Conservation (phyloP, 2,888 invertebrate genomes). For the Microctonus aethiopoides region DNA sequence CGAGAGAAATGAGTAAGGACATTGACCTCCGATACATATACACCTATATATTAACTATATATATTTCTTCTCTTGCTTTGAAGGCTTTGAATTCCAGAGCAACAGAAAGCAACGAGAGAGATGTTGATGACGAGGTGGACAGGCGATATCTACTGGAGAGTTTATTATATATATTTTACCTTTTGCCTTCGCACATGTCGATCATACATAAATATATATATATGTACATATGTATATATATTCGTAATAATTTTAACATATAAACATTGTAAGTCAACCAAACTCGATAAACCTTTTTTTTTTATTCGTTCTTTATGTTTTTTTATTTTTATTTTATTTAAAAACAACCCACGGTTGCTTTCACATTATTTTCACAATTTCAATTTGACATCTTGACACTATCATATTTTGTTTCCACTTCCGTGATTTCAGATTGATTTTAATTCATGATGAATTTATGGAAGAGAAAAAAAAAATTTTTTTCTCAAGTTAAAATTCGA, state of each 20-base stretch:
- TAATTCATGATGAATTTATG: neutral
- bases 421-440: neutral
- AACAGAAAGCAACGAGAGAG: slow-evolving; percentile 31
- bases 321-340: too few relatives aligned
- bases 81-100: slow-evolving; percentile 42
- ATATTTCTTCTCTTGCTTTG: slow-evolving; percentile 29
- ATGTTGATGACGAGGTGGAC: slow-evolving; percentile 35
- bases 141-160: slow-evolving; percentile 38
- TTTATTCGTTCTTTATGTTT: too few relatives aligned
- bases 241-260: neutral
- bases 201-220: neutral
- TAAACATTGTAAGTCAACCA: too few relatives aligned
- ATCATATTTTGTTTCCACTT: neutral
- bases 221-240: neutral
- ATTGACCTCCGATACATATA: slow-evolving; percentile 30
- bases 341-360: neutral
- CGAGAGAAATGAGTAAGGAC: slow-evolving; percentile 26
- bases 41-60: neutral
- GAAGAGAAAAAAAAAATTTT: neutral
- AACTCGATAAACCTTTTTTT: neutral
- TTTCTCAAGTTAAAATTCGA: neutral
- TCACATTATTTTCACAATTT: neutral
- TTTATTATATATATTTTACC: neutral
- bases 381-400: neutral
- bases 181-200: neutral